Percentiles rank a stretch among this genome's conserved stretches.
These are phyloP conservation scores for Catamblyrhynchus diadema DNA, from an alignment of 2,797 vertebrate genomes.

Conservation along the genomic window DNA sequence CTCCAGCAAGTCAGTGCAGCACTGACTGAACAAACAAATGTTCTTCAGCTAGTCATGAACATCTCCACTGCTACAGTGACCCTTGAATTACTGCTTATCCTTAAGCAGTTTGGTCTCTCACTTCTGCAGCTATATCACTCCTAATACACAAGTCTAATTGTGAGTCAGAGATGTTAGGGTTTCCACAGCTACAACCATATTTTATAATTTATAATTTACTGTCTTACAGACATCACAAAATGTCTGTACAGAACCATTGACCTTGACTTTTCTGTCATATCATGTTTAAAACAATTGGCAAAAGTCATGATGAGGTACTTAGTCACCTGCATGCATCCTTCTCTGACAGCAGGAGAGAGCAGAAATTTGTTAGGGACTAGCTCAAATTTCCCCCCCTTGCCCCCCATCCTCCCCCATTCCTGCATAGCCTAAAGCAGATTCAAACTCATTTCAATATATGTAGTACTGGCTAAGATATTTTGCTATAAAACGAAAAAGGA, in stretches of 20 bases:
- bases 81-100: neutral
- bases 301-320: neutral
- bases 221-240: neutral
- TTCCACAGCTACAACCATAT: neutral
- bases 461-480: slow-evolving; percentile 24
- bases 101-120: neutral
- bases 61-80: neutral
- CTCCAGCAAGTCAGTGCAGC: neutral
- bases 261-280: neutral
- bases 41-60: neutral
- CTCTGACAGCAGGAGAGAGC: neutral
- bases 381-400: neutral
- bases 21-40: neutral
- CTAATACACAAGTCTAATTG: neutral
- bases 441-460: slow-evolving; percentile 2
- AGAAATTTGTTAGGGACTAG: neutral
- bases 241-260: neutral
- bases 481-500: neutral
- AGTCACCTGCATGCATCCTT: neutral
- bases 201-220: neutral
- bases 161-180: neutral
- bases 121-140: neutral
- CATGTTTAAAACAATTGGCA: neutral
- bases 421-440: neutral
- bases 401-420: neutral